A percentile compares a stretch with the other conserved stretches of the same genome.
phyloP scores from a whole-genome alignment of 1,140 invertebrate species.

The Lethrus apterus region DNA sequence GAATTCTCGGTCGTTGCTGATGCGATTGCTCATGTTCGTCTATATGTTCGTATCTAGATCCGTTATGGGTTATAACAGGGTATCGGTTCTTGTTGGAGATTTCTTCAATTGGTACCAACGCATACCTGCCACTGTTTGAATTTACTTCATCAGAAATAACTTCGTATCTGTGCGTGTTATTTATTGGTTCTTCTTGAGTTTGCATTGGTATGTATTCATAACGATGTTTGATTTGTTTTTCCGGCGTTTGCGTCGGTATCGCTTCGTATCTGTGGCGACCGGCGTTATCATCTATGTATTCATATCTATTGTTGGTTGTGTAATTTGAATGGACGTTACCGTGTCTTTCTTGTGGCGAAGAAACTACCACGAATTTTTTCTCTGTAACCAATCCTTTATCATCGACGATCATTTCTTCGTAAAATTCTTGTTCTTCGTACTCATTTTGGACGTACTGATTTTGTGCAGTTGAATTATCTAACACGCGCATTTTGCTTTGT shows the following conservation, averaged over 20 bases:
- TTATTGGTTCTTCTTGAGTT: slow-evolving; percentile 25
- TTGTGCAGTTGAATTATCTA: slow-evolving; percentile 16
- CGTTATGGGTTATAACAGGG: slow-evolving; percentile 19
- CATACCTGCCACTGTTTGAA: slow-evolving; percentile 38
- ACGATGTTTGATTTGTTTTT: slow-evolving; percentile 30
- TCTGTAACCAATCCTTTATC: slow-evolving; percentile 34
- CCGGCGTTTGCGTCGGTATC: slow-evolving; percentile 5
- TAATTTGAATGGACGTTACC: no score
- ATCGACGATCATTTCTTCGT: slow-evolving; percentile 40
- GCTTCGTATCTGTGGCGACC: slow-evolving; percentile 21
- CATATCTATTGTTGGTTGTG: slow-evolving; percentile 1
- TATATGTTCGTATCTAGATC: slow-evolving; percentile 25
- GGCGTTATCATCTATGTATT: slow-evolving; percentile 4
- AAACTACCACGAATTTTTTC: slow-evolving; percentile 36
- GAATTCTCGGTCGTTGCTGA: neutral
- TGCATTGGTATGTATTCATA: slow-evolving; percentile 47
- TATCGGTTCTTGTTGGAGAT: slow-evolving; percentile 11
- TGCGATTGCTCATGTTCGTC: slow-evolving; percentile 17
- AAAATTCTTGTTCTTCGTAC: slow-evolving; percentile 38
- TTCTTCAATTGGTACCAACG: slow-evolving; percentile 37
- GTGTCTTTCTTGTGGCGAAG: slow-evolving; percentile 16
- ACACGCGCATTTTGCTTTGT: slow-evolving; percentile 19
- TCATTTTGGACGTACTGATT: slow-evolving; percentile 11
- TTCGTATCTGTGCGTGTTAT: slow-evolving; percentile 28
- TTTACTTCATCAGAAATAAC: slow-evolving; percentile 26